Evolutionary conservation across 23 tunicate genomes (phyloP).

Genomic region (Oikopleura dioica): DNA sequence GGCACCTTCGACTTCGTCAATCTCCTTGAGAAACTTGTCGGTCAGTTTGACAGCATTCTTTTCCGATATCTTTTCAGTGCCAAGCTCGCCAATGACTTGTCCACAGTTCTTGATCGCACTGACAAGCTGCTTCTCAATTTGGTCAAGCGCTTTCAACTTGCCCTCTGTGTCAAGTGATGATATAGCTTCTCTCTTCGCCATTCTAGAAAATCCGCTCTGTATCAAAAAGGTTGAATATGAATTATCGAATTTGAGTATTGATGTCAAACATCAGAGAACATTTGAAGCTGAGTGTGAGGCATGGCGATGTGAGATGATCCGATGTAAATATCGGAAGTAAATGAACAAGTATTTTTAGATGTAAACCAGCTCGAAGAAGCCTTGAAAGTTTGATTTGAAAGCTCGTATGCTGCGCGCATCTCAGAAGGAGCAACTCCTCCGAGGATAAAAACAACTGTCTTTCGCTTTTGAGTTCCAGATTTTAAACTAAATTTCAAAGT

Average conservation of each 20-base stretch:
- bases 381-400: slow-evolving; percentile 22
- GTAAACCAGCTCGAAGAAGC: neutral
- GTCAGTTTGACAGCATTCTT: neutral
- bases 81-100: neutral
- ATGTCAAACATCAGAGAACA: neutral
- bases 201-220: neutral
- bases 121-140: neutral
- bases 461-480: slow-evolving; percentile 18
- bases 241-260: too few relatives aligned
- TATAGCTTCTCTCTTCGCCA: neutral
- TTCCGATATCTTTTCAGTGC: neutral
- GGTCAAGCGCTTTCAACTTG: neutral
- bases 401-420: slow-evolving; percentile 88
- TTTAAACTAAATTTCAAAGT: neutral
- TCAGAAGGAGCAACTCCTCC: slow-evolving; percentile 93
- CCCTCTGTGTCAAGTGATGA: neutral
- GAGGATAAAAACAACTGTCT: slow-evolving; percentile 53
- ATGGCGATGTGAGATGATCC: neutral
- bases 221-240: neutral
- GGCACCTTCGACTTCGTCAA: neutral
- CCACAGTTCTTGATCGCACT: neutral
- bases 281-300: neutral
- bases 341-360: neutral
- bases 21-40: slow-evolving; percentile 6
- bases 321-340: neutral